A percentile compares a stretch with the other conserved stretches of the same genome.
Evolutionary conservation across 2,113 vertebrate genomes (phyloP).

Genomic region (Pangasianodon hypophthalmus): DNA sequence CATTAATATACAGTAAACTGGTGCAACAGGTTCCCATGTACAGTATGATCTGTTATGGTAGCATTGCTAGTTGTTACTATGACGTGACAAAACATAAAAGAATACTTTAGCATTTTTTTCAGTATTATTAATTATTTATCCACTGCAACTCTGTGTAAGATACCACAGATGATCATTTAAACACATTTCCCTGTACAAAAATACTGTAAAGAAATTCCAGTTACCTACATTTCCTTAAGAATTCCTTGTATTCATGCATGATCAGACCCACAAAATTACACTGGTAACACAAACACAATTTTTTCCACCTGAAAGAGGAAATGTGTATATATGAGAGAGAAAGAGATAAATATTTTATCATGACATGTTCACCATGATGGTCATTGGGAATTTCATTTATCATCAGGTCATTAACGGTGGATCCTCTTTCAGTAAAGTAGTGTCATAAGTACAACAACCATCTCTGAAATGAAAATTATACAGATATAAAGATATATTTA

Average conservation of each 20-base stretch:
- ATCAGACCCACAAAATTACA: background rate
- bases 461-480: background rate
- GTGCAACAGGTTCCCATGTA: background rate
- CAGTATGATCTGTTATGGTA: background rate
- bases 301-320: background rate
- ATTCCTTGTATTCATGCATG: background rate
- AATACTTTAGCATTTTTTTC: background rate
- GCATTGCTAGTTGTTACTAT: background rate
- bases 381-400: background rate
- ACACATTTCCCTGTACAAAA: background rate
- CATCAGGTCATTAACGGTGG: background rate
- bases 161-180: background rate
- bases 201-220: background rate
- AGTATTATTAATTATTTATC: background rate
- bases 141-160: background rate
- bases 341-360: background rate
- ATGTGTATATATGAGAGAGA: background rate
- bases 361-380: background rate
- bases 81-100: background rate
- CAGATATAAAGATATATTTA: background rate
- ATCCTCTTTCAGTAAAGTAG: background rate
- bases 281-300: background rate
- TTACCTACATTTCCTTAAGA: background rate
- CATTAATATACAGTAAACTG: background rate
- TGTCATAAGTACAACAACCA: background rate